Conservation (phyloP, 2,888 invertebrate genomes). For the Eugnorisma glareosa region DNA sequence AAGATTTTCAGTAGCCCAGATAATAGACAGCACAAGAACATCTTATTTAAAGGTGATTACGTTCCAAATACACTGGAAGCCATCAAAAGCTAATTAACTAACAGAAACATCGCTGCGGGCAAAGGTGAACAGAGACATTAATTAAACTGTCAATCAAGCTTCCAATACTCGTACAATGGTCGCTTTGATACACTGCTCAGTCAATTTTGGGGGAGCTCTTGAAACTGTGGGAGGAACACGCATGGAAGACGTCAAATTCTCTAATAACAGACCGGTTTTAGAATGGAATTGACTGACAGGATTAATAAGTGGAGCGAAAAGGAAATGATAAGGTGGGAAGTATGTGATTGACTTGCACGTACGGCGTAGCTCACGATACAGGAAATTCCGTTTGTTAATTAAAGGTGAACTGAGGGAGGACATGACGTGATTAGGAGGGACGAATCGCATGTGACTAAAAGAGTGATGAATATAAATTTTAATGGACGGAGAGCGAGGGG, state of each 20-base stretch:
- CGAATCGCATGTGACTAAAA: too few relatives aligned
- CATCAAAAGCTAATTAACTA: constrained; percentile 63
- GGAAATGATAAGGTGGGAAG: constrained; percentile 27
- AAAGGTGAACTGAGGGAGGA: too few relatives aligned
- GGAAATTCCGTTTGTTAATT: constrained; percentile 2
- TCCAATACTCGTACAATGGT: constrained; percentile 71
- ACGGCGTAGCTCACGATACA: neutral
- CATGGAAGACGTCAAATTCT: constrained; percentile 51
- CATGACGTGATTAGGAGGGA: too few relatives aligned
- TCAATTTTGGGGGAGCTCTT: constrained; percentile 66
- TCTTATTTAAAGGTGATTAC: constrained; percentile 58
- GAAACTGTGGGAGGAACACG: constrained; percentile 39
- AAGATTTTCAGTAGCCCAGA: constrained; percentile 7
- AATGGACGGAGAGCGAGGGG: too few relatives aligned
- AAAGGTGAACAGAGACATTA: constrained; percentile 75
- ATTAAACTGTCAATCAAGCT: constrained; percentile 79
- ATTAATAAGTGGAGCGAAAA: constrained; percentile 40
- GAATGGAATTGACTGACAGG: constrained; percentile 36
- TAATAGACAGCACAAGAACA: constrained; percentile 38
- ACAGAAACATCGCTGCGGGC: constrained; percentile 57
- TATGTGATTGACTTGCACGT: constrained; percentile 30
- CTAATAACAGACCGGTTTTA: constrained; percentile 40
- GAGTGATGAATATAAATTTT: too few relatives aligned
- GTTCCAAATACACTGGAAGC: constrained; percentile 58
- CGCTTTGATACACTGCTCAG: constrained; percentile 73